Conservation (phyloP, 92 coral and sea anemone genomes). For the Meandrina meandrites region DNA sequence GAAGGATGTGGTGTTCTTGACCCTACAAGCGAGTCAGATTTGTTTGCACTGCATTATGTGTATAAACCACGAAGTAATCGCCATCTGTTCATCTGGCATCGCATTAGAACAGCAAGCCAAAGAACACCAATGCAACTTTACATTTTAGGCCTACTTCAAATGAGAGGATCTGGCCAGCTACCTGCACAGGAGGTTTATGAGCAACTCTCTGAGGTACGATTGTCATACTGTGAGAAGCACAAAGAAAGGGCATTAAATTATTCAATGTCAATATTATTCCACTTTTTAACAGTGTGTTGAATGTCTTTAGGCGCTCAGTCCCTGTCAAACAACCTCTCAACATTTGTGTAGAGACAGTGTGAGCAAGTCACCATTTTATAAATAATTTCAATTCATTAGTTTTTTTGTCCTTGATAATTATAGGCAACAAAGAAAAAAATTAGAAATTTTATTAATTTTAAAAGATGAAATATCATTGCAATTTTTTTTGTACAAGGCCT, state of each 20-base stretch:
- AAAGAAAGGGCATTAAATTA: conserved; percentile 27
- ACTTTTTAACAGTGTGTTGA: background rate
- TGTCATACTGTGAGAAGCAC: conserved; percentile 21
- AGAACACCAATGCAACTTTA: conserved; percentile 74
- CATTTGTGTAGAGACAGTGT: conserved; percentile 6
- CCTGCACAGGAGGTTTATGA: conserved; percentile 43
- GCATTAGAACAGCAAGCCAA: conserved; percentile 70
- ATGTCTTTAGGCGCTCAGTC: conserved; percentile 11
- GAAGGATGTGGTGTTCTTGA: conserved; percentile 60
- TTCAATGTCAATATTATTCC: conserved; percentile 2
- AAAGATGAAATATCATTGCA: background rate
- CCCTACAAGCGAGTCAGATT: conserved; percentile 45
- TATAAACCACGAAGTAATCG: conserved; percentile 51
- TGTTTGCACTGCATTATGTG: conserved; percentile 55
- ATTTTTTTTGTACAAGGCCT: conserved; percentile 2
- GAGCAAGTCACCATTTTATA: conserved; percentile 10
- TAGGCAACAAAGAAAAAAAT: conserved; percentile 1
- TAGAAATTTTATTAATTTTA: background rate
- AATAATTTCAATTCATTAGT: background rate
- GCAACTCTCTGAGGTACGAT: conserved; percentile 37
- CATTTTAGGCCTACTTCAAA: conserved; percentile 67
- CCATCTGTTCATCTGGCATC: conserved; percentile 54
- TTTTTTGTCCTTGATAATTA: conserved; percentile 9
- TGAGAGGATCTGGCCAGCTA: conserved; percentile 59
- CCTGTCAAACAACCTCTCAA: conserved; percentile 22